A percentile compares a stretch with the other conserved stretches of the same genome.
Conservation (phyloP, 2,113 vertebrate species). For the Parus major region DNA sequence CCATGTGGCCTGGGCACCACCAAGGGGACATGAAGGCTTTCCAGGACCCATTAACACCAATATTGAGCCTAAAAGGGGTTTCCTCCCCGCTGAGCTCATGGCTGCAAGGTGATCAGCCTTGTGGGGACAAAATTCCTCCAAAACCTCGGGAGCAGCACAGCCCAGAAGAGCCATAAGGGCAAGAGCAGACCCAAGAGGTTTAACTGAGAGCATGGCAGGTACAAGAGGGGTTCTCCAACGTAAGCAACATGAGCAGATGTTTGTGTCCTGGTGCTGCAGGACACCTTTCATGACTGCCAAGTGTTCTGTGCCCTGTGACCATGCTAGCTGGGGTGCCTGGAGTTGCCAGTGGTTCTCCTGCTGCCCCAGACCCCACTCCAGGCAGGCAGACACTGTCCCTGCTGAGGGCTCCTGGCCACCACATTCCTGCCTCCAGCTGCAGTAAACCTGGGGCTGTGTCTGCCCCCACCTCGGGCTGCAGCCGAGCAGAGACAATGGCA, state of each 20-base stretch:
- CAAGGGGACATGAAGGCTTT: background rate
- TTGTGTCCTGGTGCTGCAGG: background rate
- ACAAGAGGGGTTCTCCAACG: background rate
- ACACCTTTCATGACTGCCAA: fast-evolving
- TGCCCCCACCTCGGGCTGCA: background rate
- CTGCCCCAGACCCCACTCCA: fast-evolving
- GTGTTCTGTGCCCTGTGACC: background rate
- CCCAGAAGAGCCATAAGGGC: background rate
- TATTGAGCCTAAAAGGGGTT: background rate
- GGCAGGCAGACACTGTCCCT: background rate
- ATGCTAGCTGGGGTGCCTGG: background rate
- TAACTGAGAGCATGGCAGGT: fast-evolving
- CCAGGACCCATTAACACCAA: background rate
- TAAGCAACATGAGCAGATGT: background rate
- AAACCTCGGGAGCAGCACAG: background rate
- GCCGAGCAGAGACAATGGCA: background rate
- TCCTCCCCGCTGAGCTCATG: background rate
- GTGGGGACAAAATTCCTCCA: background rate
- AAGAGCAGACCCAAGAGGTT: background rate
- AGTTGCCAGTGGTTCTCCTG: background rate
- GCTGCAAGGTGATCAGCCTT: background rate
- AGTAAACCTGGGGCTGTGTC: background rate
- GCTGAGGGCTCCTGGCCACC: fast-evolving
- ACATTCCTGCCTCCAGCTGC: background rate
- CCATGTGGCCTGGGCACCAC: background rate